Evolutionary conservation across 2,113 vertebrate species (phyloP).

Genomic region (Agapornis roseicollis): DNA sequence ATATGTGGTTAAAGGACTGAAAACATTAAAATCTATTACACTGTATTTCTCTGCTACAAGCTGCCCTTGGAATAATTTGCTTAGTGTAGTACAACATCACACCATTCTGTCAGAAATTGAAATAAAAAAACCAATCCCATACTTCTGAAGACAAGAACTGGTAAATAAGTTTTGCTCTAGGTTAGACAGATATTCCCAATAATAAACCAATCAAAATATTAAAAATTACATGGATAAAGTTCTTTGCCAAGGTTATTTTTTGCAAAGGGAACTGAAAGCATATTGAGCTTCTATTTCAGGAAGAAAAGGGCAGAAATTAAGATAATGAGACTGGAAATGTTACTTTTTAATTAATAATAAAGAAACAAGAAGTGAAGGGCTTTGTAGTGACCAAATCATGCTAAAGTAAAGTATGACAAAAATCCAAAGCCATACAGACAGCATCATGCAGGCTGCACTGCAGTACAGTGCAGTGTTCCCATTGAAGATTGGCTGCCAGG

Average conservation of each 20-base stretch:
- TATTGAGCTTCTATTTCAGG: not conserved
- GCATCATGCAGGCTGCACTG: not conserved
- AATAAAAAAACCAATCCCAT: not conserved
- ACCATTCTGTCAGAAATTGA: not conserved
- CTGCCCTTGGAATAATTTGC: not conserved
- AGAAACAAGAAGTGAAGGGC: not conserved
- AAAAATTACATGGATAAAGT: not conserved
- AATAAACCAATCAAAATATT: not conserved
- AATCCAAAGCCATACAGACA: not conserved
- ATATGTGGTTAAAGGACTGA: not conserved
- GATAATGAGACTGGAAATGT: not conserved
- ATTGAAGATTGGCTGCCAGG: not conserved
- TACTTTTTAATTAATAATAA: not conserved
- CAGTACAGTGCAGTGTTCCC: not conserved
- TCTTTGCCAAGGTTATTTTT: not conserved
- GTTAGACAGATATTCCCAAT: not conserved
- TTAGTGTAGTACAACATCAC: not conserved
- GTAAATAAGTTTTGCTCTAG: not conserved
- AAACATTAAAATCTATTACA: not conserved
- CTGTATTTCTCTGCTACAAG: not conserved
- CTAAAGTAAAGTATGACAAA: not conserved
- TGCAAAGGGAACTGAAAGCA: not conserved
- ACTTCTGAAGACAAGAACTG: not conserved
- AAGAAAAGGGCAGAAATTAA: not conserved
- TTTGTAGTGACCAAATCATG: not conserved